Percentiles rank a stretch among this genome's conserved stretches.
These are phyloP conservation scores for Okapia johnstoni DNA, from an alignment of 2,113 vertebrate genomes.

Conservation along the genomic window DNA sequence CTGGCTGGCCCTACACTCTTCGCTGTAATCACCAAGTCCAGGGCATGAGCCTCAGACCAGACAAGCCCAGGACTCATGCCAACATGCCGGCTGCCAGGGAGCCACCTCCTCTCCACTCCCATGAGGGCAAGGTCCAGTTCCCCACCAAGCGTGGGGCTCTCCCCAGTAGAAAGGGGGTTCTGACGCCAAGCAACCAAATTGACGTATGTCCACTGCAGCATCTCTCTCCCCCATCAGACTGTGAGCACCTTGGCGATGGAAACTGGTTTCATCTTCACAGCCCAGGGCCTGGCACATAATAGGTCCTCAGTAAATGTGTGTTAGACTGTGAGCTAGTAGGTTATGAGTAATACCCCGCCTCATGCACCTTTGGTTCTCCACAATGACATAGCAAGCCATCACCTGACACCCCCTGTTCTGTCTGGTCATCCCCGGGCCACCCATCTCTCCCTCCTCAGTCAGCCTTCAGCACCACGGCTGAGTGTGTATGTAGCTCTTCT, in stretches of 20 bases:
- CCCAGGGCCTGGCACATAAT: neutral
- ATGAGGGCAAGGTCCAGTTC: neutral
- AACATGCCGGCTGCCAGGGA: neutral
- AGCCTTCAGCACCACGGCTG: neutral
- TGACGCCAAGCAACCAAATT: neutral
- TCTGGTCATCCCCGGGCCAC: neutral
- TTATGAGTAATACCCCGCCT: neutral
- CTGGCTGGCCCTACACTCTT: neutral
- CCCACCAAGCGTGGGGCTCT: neutral
- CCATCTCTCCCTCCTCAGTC: neutral
- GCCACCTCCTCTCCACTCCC: neutral
- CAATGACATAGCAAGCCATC: neutral
- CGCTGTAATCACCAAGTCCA: neutral
- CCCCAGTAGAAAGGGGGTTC: neutral
- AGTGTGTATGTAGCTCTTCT: neutral
- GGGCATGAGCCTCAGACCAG: rapidly evolving
- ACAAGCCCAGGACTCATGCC: rapidly evolving
- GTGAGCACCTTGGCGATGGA: neutral
- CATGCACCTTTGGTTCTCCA: neutral
- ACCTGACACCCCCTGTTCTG: neutral
- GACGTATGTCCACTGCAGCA: neutral
- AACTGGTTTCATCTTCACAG: neutral
- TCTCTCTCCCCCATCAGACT: neutral
- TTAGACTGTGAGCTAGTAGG: neutral
- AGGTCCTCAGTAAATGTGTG: neutral